Conservation (phyloP, 2,888 invertebrate genomes). For the Drosophila longiperda region DNA sequence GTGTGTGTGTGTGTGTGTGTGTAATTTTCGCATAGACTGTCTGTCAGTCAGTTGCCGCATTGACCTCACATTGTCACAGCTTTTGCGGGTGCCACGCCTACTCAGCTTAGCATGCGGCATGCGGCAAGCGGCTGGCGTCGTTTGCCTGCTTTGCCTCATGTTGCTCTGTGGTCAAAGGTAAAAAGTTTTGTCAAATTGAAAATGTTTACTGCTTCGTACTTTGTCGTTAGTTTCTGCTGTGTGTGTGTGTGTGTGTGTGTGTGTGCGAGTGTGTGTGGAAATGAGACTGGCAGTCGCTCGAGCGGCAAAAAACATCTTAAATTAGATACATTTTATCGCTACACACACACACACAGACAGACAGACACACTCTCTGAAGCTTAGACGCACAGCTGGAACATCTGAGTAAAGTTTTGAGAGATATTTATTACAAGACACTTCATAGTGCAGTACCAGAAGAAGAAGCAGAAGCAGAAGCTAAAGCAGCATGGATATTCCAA, state of each 20-base stretch:
- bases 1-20: constrained; percentile 20
- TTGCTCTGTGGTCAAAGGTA: constrained; percentile 77
- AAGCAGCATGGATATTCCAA: constrained; percentile 40
- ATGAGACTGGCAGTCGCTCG: constrained; percentile 50
- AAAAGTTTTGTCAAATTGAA: constrained; percentile 80
- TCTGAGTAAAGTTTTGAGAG: constrained; percentile 68
- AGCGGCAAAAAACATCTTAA: constrained; percentile 79
- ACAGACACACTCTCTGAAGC: constrained; percentile 11
- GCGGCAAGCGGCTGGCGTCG: background rate
- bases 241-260: background rate
- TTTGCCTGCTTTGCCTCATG: constrained; percentile 26
- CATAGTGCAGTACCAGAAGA: constrained; percentile 50
- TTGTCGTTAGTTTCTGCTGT: constrained; percentile 38
- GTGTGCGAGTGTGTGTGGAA: background rate
- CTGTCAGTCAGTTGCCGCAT: constrained; percentile 71
- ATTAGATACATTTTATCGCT: constrained; percentile 79
- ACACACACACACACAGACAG: constrained; percentile 33
- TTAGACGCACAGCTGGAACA: constrained; percentile 31
- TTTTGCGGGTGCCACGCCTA: constrained; percentile 25
- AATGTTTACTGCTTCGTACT: constrained; percentile 77
- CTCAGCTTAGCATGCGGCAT: constrained; percentile 8
- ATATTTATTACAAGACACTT: constrained; percentile 78
- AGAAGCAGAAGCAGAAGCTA: background rate
- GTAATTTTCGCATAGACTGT: constrained; percentile 31
- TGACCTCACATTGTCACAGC: constrained; percentile 74